Conservation (phyloP, 2,888 invertebrate genomes). For the Nebria brevicollis region DNA sequence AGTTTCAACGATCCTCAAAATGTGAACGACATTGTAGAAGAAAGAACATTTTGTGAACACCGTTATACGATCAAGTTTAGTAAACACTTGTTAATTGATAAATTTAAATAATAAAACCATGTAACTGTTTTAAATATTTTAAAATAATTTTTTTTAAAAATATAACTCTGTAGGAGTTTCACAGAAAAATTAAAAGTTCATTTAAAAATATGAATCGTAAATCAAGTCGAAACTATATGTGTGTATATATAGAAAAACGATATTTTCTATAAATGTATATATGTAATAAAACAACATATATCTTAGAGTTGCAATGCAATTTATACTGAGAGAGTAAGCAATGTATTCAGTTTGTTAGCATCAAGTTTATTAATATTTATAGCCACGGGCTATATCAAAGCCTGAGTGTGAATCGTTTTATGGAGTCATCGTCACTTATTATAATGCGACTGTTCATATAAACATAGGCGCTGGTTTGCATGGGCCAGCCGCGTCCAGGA, state of each 20-base stretch:
- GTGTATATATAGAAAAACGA: neutral
- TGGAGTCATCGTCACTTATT: neutral
- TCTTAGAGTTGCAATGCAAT: slow-evolving; percentile 26
- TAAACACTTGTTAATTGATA: too few relatives aligned
- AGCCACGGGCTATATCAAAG: slow-evolving; percentile 54
- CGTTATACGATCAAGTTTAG: too few relatives aligned
- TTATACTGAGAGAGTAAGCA: slow-evolving; percentile 23
- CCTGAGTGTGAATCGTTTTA: neutral
- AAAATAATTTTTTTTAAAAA: too few relatives aligned
- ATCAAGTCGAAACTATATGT: too few relatives aligned
- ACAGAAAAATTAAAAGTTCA: too few relatives aligned
- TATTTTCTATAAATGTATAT: neutral
- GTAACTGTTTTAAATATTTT: too few relatives aligned
- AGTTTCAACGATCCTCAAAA: too few relatives aligned
- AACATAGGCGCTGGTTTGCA: neutral
- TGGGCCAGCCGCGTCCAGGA: slow-evolving; percentile 19
- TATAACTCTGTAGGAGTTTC: too few relatives aligned
- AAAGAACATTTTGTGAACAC: too few relatives aligned
- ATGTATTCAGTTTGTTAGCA: slow-evolving; percentile 54
- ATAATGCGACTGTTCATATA: neutral
- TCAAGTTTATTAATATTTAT: slow-evolving; percentile 59
- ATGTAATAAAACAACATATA: slow-evolving; percentile 6
- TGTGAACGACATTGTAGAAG: too few relatives aligned
- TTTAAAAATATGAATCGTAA: too few relatives aligned
- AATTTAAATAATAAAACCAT: too few relatives aligned